Evolutionary conservation across 2,888 invertebrate species (phyloP), one percentile per base, ranked within the genome.

Genomic region (Meliscaeva auricollis): DNA sequence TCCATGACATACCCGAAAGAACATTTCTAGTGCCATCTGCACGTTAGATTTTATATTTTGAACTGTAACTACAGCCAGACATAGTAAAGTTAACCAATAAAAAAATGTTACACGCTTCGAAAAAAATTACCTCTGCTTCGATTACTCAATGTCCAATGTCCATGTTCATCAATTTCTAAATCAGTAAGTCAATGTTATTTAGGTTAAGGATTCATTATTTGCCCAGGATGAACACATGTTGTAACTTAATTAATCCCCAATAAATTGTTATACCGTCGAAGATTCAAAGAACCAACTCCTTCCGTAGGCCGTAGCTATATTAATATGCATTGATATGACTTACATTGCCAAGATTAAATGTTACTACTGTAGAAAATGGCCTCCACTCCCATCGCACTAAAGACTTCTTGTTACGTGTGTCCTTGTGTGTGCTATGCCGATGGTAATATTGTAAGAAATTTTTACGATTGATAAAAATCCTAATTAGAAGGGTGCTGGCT

Each of bases 401-500:
- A 52, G 1, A 26, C 30, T 26, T 13, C 44, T n/a, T 52, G 7
- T 7, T 2, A n/a, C 22, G 38, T 54, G 35, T 69, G 50, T 60
- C n/a, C n/a, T n/a, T n/a, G 15, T 26, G 56, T 58, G 44, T 56
- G 58, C 50, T 46, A 22, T 41, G 30, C 41, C 20, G 41, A 38
- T 66, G 56, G 56, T 54, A 77, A 69, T 77, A 62, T 78, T 60
- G 73, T 54, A 66, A 66, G 84, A 74, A 64, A 75, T 70, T 79
- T 74, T 79, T 56, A 85, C 73, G 81, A 85, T 81, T 81, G 85
- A 85, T 85, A 85, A 85, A 85, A 85, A 85, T 85, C 85, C 76
- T 85, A 85, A 85, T 85, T 81, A 76, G 68, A 77, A 69, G 81
- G 76, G 66, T 73, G 81, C 76, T 46, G 66, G 20, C 32, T n/a